Evolutionary conservation across 2,797 vertebrate species (phyloP), one percentile per base, ranked within the genome.

Genomic region (Argya squamiceps): DNA sequence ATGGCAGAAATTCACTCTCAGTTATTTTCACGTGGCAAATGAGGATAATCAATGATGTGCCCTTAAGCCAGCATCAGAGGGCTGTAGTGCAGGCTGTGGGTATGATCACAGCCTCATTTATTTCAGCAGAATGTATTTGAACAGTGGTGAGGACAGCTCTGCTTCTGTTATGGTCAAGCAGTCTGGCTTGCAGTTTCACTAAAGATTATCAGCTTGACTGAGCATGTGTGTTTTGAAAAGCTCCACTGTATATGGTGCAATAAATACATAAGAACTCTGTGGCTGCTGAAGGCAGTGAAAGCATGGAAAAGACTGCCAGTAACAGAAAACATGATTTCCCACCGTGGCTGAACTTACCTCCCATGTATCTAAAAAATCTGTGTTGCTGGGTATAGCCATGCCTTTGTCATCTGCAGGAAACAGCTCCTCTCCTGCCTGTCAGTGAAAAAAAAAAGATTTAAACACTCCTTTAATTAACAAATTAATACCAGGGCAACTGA

Each of bases 311-410:
- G 34, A 18, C n/a, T 67, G 15, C 22, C 58, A 49, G 21, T 20
- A 83, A 17, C 32, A 63, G n/a, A 41, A 49, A 37, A 37, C 15
- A 9, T 6, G 4, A 30, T 26, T 43, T 69, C 26, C 56, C 34
- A 26, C 30, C 13, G 5, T 41, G 85, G n/a, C 20, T 23, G 52
- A 77, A 92, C 93, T 97, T 97, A 99, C 99, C 98, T 98, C 98
- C 98, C 98, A 99, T 1, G 99, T 99, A 52, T 99, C 98, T 88
- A 99, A 62, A 95, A 99, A 98, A 92, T 93, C 80, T 1, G 98
- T 98, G 49, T 97, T 97, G 92, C 98, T 98, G 29, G 98, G 43
- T 62, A 99, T 95, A 11, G 97, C 18, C 5, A 97, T 79, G 23
- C 96, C 97, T 12, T 98, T 68, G 4, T 97, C 97, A 94, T 99